Base-by-base conservation (phyloP, 2,888 invertebrate species). In the Drosophila atripex region DNA sequence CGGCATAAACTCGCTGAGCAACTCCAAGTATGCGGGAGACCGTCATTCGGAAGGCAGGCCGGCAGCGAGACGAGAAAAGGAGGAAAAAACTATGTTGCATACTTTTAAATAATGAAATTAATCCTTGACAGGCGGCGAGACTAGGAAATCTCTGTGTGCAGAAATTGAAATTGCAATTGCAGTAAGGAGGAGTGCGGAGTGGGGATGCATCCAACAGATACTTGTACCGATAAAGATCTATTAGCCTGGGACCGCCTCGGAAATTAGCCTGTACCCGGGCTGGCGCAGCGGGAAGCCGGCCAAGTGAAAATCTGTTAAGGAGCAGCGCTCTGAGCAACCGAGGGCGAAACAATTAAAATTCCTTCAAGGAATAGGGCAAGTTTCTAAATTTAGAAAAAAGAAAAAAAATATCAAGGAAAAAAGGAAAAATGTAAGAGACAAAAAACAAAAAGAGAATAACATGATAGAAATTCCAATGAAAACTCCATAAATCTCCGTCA, bases 51-150 rank as follows among this genome's bases (percentile, higher is more conserved):
- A 30, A 60, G 25, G 28, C 25, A 18, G 28, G 28, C 9, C 2
- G 8, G 4, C 25, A 23, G 21, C 28, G 28, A 18, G 6, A 14
- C 45, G 46, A 28, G 28, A 35, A 54, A 45, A 47, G 49, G 52
- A 54, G 46, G 45, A 39, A 45, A 49, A 53, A 54, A 75, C 73
- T 73, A n/a, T 50, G 53, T 55, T 49, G 71, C 55, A 63, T 57
- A 55, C 72, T 72, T 71, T 49, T 75, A 86, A 89, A 88, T 90
- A 90, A 90, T 89, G 88, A 90, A 90, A 90, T 90, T 90, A 90
- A 90, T 90, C 90, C 90, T 88, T 89, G 90, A 90, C 89, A 90
- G 86, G 89, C 80, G 74, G 58, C 72, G 70, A 70, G 56, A 58
- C 68, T 68, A 58, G 72, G 46, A 68, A 73, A 73, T 64, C 68